A percentile compares a stretch with the other conserved stretches of the same genome.
phyloP scores from a whole-genome alignment of 2,113 vertebrate genomes.

The Trichechus manatus region DNA sequence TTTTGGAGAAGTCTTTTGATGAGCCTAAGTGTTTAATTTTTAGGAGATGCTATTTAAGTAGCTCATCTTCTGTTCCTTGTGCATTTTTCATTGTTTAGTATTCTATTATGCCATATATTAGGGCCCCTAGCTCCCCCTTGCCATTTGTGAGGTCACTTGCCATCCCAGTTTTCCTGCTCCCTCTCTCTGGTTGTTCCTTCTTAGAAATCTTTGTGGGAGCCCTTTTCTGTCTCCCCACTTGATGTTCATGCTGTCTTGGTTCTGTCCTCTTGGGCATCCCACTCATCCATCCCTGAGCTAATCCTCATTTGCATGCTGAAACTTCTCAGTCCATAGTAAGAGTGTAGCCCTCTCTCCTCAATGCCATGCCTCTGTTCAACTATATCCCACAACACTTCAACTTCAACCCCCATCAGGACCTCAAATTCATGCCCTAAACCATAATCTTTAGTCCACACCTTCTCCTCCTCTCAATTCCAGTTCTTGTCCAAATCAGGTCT shows the following conservation, averaged over 20 bases:
- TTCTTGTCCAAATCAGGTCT: neutral
- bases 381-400: neutral
- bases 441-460: fast-evolving
- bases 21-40: too few species aligned
- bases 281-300: fast-evolving
- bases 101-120: too few species aligned
- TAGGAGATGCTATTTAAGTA: too few species aligned
- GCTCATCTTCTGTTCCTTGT: too few species aligned
- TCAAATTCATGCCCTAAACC: neutral
- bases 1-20: too few species aligned
- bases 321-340: neutral
- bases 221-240: neutral
- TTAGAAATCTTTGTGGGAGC: neutral
- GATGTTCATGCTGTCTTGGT: neutral
- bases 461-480: neutral
- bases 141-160: neutral
- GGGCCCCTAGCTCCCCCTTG: neutral
- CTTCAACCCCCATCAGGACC: neutral
- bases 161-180: too few species aligned
- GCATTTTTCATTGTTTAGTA: too few species aligned
- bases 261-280: neutral
- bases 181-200: neutral
- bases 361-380: neutral
- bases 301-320: fast-evolving
- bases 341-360: neutral